Evolutionary conservation across 1,140 invertebrate species (phyloP), one percentile per base, ranked within the genome.

Genomic region (Neodiprion lecontei): DNA sequence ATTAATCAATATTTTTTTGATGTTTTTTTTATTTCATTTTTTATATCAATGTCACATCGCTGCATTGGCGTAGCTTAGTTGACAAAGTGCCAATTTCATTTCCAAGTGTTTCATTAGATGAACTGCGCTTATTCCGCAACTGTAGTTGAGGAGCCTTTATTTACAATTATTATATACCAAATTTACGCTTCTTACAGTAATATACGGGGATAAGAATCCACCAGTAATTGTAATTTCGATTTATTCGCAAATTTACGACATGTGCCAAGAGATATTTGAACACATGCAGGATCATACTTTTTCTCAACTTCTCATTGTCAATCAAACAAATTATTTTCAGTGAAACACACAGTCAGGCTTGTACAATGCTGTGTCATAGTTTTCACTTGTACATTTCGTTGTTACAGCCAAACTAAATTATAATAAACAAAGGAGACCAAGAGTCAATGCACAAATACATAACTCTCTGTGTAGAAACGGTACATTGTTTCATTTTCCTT

Each of bases 361-460:
- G 4, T 61, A 61, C 53, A 61, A 61, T 9, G 53, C 53, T 7
- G 53, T 61, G 9, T 61, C 53, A 9, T 61, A 12, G 28, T 61
- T 61, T 7, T 14, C 53, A 14, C 53, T 17, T 61, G 11, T 61
- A 61, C 53, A 61, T 61, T 61, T 17, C n/a, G 28, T 40, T 40
- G 28, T 40, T 40, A 40, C 28, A 61, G 11, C 53, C 11, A 61
- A 61, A 61, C 5, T 14, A 61, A 40, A 40, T 61, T 12, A 61
- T 17, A 17, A 61, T 61, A 61, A 17, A 61, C n/a, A 17, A 61
- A 61, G 53, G 5, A 61, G n/a, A 61, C 53, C 53, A 61, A 61
- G 53, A 61, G 53, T 61, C 53, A 61, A 61, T 61, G 53, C 53
- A 61, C 53, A 61, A 61, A 7, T 61, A 61, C 53, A 61, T 61